phyloP scores from a whole-genome alignment of 1,140 invertebrate genomes.

The Philaenus spumarius region DNA sequence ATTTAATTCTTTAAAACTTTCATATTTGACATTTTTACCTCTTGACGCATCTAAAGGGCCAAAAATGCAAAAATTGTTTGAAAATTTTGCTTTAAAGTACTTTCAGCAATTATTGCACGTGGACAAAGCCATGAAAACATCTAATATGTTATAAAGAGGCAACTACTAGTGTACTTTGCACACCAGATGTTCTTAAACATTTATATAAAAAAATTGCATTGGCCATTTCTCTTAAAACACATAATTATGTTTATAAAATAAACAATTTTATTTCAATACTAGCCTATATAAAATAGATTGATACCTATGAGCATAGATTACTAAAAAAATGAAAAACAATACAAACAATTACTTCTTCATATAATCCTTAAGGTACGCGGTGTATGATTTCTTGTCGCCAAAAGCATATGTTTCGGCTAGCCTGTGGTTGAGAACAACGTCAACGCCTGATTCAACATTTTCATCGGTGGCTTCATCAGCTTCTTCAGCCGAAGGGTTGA shows the following conservation, averaged over 20 bases:
- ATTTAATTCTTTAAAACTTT: no score
- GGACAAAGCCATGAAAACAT: no score
- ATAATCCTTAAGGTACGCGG: conserved; percentile 89
- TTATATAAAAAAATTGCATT: no score
- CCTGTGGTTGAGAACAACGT: conserved; percentile 89
- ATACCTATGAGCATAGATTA: neutral
- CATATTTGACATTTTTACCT: no score
- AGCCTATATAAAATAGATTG: neutral
- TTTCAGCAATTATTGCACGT: no score
- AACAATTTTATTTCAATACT: neutral
- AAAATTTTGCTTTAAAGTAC: no score
- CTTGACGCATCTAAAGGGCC: no score
- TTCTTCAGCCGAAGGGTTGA: conserved; percentile 91
- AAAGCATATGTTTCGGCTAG: conserved; percentile 81
- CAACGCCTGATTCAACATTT: conserved; percentile 70
- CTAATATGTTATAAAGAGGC: no score
- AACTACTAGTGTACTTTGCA: no score
- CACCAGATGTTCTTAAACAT: no score
- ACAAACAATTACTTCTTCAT: conserved; percentile 89
- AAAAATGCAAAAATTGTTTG: no score
- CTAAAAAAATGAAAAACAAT: neutral
- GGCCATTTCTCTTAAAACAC: no score
- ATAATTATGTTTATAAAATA: neutral
- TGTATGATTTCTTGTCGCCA: conserved; percentile 83
- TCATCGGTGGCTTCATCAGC: conserved; percentile 77